Percentiles rank a stretch among this genome's conserved stretches.
These are phyloP conservation scores for Parotocinclus haroldoi DNA, from an alignment of 2,797 vertebrate genomes.

Conservation along the genomic window DNA sequence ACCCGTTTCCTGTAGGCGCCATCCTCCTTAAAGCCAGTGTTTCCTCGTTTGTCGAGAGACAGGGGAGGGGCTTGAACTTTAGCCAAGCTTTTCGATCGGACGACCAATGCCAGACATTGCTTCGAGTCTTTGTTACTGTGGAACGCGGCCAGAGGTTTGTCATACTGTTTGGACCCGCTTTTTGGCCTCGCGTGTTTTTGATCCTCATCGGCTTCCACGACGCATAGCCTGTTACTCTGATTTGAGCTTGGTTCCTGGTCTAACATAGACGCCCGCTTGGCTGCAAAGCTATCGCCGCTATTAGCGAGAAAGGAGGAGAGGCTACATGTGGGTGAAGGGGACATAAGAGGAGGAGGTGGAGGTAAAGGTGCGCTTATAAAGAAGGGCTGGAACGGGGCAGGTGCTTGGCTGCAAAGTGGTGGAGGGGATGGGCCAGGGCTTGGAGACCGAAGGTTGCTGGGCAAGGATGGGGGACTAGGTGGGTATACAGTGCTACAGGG, in stretches of 20 bases:
- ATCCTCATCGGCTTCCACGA: background rate
- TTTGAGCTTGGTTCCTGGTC: slow-evolving; percentile 28
- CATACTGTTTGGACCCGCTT: too few relatives aligned
- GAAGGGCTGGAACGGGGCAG: slow-evolving; percentile 39
- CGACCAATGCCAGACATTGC: slow-evolving; percentile 6
- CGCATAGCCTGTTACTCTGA: slow-evolving; percentile 11
- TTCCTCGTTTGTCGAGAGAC: slow-evolving; percentile 18
- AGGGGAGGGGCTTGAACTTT: slow-evolving; percentile 23
- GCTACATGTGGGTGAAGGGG: slow-evolving; percentile 30
- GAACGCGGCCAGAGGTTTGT: too few relatives aligned
- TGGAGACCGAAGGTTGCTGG: slow-evolving; percentile 61
- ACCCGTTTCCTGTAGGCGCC: slow-evolving; percentile 57
- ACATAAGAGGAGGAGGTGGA: slow-evolving; percentile 27
- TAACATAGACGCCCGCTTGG: slow-evolving; percentile 25
- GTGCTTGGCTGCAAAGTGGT: slow-evolving; percentile 32
- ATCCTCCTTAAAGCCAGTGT: slow-evolving; percentile 21
- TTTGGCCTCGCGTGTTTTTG: background rate
- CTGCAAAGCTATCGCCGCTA: slow-evolving; percentile 27
- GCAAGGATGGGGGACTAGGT: slow-evolving; percentile 68
- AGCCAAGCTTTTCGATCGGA: slow-evolving; percentile 34
- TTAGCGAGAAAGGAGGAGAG: slow-evolving; percentile 49
- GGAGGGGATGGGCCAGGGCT: slow-evolving; percentile 52
- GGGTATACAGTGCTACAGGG: slow-evolving; percentile 51
- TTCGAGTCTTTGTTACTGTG: too few relatives aligned
- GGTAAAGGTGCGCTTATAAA: slow-evolving; percentile 42